Base-by-base conservation (phyloP, 2,797 vertebrate species). In the Peromyscus eremicus region DNA sequence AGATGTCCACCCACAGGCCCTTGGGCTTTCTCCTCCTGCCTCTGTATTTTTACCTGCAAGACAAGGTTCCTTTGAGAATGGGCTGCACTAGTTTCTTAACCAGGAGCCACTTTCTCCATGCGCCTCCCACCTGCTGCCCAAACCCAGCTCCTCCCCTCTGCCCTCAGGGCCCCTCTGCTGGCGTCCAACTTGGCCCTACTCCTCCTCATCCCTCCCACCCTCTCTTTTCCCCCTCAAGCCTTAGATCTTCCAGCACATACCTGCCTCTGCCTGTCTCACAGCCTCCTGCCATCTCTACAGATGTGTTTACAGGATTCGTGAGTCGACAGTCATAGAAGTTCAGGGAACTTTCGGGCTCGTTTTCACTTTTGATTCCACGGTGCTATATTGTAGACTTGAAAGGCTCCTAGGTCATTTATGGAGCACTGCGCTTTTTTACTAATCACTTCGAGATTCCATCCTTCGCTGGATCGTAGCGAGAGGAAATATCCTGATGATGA, bases 231-330 rank as follows among this genome's bases (percentile, higher is more conserved):
- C 90, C 81, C 23, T 66, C 94, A 73, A 27, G 76, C 46, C 92
- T 94, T 25, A 95, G 94, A 86, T 97, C 97, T 94, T 85, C 79
- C 83, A 66, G 92, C 66, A 5, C 25, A 0, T 87, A 43, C 95
- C 94, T 97, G 98, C 86, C 97, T 32, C 81, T 96, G 93, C 97
- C 92, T 96, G 97, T 95, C 68, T 85, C 60, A 4, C 77, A 29
- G 66, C 70, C 91, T 95, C 91, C 27, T 0, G 14, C 75, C 77
- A 25, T 81, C 86, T 92, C 71, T n/a, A 93, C 76, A 89, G 84
- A 89, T 34, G 64, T 79, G 80, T 88, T 93, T 93, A 68, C 7
- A 43, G 68, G 73, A 46, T 60, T 84, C 43, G 3, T 21, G 92
- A 82, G n/a, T 64, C 46, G 70, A 94, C 11, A 8, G 93, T 57